Base-by-base conservation (phyloP, 2,888 invertebrate genomes). In the Macrophya annulata region DNA sequence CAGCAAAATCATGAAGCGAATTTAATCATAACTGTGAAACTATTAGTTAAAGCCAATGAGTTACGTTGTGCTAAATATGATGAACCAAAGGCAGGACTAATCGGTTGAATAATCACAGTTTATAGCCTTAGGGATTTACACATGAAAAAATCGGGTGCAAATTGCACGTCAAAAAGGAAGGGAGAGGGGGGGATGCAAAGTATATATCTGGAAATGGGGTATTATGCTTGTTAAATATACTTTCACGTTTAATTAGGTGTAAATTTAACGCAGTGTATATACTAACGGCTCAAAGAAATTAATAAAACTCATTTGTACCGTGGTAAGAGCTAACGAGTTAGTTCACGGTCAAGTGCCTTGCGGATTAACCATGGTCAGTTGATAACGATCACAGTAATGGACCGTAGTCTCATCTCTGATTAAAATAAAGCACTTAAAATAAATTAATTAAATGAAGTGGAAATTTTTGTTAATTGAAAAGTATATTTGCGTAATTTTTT, bases 201-300 rank as follows among this genome's bases (percentile, higher is more conserved):
- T 62, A n/a, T 17, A 21, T 21, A 3, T 17, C 37, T 10, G 12
- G 51, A 37, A 59, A 79, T n/a, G 74, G 74, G 40, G 74, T 74
- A 17, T n/a, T 79, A 31, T 79, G 17, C 43, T 40, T 59, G 43
- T 43, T 45, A n/a, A 21, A 65, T 43, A 43, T 15, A 65, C 82
- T 82, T 82, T 83, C 48, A 83, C 48, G 83, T 68, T 83, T 48
- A 83, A 83, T 83, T 68, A 68, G 31, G 83, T 71, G 83, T 83
- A 68, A 71, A 65, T 68, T 65, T 37, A 83, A 68, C 83, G 21
- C 45, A 83, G 12, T 62, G 71, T 48, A 48, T 48, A 48, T 62
- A 31, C 71, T 45, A 21, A n/a, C 45, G 40, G 43, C 15, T 45
- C 12, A 25, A 74, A 74, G 68, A 37, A 68, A 68, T 68, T 15